Conservation (phyloP, 2,113 vertebrate species). For the Sphyrna mokarran region DNA sequence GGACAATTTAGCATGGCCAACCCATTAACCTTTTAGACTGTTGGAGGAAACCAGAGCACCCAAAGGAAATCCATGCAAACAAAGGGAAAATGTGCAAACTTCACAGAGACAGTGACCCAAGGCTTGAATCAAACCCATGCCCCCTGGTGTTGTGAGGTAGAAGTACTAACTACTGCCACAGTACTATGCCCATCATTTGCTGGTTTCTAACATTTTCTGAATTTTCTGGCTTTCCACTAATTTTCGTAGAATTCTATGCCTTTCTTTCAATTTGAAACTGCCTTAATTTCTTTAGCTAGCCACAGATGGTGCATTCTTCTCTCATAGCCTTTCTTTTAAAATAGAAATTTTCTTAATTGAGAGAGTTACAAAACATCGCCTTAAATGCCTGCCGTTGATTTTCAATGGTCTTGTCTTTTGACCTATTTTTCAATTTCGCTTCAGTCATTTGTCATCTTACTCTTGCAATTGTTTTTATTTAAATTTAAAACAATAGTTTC, state of each 20-base stretch:
- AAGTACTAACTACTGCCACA: too few species aligned
- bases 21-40: too few species aligned
- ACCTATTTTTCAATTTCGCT: neutral
- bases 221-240: neutral
- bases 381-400: neutral
- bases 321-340: too few species aligned
- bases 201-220: neutral
- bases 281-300: neutral
- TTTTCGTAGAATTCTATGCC: neutral
- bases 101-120: too few species aligned
- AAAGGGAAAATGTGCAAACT: too few species aligned
- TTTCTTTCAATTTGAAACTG: neutral
- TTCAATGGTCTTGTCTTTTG: neutral
- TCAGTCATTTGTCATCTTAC: neutral
- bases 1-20: too few species aligned
- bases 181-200: neutral
- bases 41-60: too few species aligned
- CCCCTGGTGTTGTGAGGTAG: too few species aligned
- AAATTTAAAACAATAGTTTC: neutral
- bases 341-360: neutral
- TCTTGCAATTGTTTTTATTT: neutral
- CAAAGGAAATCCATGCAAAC: too few species aligned
- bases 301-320: neutral
- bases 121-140: too few species aligned
- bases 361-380: neutral